Conservation (phyloP, 2,888 invertebrate species). For the Mongoloraphidia duomilia region DNA sequence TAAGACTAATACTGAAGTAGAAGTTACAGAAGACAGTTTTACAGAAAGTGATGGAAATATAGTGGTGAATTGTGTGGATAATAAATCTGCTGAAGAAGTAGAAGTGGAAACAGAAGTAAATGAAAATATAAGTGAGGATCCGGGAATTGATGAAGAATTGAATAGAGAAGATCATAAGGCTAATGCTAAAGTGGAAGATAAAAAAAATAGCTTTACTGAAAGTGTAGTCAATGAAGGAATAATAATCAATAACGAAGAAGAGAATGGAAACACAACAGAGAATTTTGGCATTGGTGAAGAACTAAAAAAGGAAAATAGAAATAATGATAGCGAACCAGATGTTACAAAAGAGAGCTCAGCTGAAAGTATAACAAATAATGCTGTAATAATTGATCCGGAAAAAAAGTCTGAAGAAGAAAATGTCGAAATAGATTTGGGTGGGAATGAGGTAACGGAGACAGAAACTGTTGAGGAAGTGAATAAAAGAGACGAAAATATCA, state of each 20-base stretch:
- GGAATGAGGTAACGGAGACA: neutral
- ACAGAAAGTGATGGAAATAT: neutral
- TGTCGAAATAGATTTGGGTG: neutral
- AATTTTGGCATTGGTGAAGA: constrained; percentile 4
- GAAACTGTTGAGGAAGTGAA: constrained; percentile 6
- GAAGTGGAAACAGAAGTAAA: constrained; percentile 5
- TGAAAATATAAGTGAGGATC: neutral
- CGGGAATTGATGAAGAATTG: constrained; percentile 6
- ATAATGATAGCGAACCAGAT: constrained; percentile 10
- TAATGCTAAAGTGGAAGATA: constrained; percentile 9
- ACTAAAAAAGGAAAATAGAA: constrained; percentile 10
- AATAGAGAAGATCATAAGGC: constrained; percentile 10
- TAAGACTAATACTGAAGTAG: neutral
- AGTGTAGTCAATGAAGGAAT: neutral
- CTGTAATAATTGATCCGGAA: neutral
- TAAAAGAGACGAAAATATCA: constrained; percentile 10
- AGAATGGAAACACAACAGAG: neutral
- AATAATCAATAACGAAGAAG: neutral
- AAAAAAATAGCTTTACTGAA: neutral
- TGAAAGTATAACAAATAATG: neutral
- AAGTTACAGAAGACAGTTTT: neutral
- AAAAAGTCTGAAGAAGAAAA: constrained; percentile 8
- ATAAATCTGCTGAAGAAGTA: constrained; percentile 10
- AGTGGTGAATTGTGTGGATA: neutral
- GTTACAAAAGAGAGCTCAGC: neutral